A percentile compares a stretch with the other conserved stretches of the same genome.
Conservation (phyloP, 1,140 invertebrate genomes). For the Popillia japonica region DNA sequence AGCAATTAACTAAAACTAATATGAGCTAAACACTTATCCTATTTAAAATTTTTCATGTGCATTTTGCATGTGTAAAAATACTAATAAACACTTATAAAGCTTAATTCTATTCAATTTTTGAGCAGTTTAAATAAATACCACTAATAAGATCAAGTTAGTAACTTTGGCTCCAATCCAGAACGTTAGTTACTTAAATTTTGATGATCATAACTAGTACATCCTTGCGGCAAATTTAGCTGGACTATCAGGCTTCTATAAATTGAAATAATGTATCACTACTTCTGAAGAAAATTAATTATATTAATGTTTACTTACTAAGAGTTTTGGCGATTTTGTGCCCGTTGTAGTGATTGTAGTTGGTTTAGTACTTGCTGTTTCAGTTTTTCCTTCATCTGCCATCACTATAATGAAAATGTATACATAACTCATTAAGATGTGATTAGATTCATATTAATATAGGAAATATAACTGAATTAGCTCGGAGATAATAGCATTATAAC, state of each 20-base stretch:
- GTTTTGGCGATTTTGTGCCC: background rate
- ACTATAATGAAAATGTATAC: background rate
- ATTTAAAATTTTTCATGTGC: no score
- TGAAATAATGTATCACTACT: background rate
- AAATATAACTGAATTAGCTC: background rate
- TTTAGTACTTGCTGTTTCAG: background rate
- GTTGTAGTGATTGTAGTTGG: background rate
- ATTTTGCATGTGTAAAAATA: background rate
- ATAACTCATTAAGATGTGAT: background rate
- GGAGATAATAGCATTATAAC: background rate
- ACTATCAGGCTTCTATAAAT: background rate
- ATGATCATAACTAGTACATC: background rate
- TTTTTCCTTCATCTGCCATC: constrained; percentile 21
- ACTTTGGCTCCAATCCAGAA: background rate
- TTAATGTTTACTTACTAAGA: background rate
- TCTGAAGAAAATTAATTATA: background rate
- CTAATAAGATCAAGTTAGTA: background rate
- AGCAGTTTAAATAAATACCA: background rate
- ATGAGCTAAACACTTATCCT: background rate
- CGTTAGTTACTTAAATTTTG: background rate
- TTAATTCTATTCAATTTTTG: background rate
- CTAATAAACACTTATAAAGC: background rate
- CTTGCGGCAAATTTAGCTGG: background rate
- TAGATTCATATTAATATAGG: background rate
- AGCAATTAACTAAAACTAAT: background rate